Conservation (phyloP, 2,797 vertebrate species). For the Natrix natrix region DNA sequence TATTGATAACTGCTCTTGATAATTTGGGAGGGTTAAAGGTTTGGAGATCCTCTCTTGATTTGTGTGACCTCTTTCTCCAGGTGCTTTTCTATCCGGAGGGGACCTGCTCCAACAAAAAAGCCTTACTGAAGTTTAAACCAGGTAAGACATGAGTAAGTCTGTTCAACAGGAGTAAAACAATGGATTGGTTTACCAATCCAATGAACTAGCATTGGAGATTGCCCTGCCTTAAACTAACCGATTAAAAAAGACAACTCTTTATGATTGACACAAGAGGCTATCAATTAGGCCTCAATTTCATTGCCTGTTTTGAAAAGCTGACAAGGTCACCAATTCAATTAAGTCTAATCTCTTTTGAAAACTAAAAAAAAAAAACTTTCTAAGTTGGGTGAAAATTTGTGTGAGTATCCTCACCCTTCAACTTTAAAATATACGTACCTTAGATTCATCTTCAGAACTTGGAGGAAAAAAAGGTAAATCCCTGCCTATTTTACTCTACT, state of each 20-base stretch:
- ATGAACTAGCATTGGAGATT: not conserved
- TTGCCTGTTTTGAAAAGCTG: not conserved
- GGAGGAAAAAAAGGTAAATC: not conserved
- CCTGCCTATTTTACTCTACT: not conserved
- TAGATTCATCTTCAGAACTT: not conserved
- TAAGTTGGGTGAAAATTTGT: not conserved
- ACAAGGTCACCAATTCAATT: too few relatives aligned
- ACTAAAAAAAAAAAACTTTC: not conserved
- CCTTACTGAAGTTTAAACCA: constrained; percentile 79
- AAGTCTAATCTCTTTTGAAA: not conserved
- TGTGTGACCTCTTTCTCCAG: constrained; percentile 49
- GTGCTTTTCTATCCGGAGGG: constrained; percentile 80
- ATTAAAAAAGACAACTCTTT: not conserved
- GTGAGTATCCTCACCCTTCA: not conserved
- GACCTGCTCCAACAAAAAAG: constrained; percentile 78
- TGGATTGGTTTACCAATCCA: not conserved
- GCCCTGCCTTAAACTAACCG: not conserved
- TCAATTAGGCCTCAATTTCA: not conserved
- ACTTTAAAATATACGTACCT: not conserved
- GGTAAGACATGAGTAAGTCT: constrained; percentile 56
- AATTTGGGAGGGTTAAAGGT: too few relatives aligned
- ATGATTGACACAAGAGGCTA: not conserved
- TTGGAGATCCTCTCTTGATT: not conserved
- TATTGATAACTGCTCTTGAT: too few relatives aligned
- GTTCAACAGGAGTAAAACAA: not conserved